Evolutionary conservation across 2,888 invertebrate species (phyloP), one percentile per base, ranked within the genome.

Genomic region (Ommatoiulus sabulosus): DNA sequence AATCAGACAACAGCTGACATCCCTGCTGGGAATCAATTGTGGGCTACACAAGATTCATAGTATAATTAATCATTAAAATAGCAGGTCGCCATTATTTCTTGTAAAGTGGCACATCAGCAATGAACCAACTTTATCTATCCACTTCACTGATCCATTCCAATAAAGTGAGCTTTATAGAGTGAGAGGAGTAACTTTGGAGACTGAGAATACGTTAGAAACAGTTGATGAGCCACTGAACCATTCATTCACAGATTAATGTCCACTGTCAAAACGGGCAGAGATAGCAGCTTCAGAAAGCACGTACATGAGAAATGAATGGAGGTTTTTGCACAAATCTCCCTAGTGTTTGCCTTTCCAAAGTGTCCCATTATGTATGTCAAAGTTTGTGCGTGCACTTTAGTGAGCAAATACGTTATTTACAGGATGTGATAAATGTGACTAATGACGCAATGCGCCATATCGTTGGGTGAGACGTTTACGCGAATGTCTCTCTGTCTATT

Each of bases 401-500:
- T 72, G 72, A 72, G 72, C 72, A 72, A 72, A 24, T 72, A 72
- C 72, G 24, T 72, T 72, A 72, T 72, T 72, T 72, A 72, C 72
- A 72, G 20, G 72, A 72, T 72, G 72, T 72, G 72, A 72, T 72
- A 72, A 24, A 72, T 72, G 72, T 72, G 72, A 72, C 72, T 72
- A 72, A 72, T 72, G 72, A 72, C 72, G 24, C 8, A 72, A 24
- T 20, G 24, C 72, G 72, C 72, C 72, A 20, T 72, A 72, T 72
- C 72, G 24, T 24, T 72, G 72, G 72, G 20, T 6, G 20, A 72
- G 72, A n/a, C 15, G 57, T 87, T 80, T 87, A 90, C 44, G 90
- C 90, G 48, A 86, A 90, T 20, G 89, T 87, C 20, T 89, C 89
- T 17, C 88, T 80, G 46, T 89, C 89, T 20, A 44, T 35, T 63